Conservation (phyloP, 2,113 vertebrate species). For the Symphodus melops region DNA sequence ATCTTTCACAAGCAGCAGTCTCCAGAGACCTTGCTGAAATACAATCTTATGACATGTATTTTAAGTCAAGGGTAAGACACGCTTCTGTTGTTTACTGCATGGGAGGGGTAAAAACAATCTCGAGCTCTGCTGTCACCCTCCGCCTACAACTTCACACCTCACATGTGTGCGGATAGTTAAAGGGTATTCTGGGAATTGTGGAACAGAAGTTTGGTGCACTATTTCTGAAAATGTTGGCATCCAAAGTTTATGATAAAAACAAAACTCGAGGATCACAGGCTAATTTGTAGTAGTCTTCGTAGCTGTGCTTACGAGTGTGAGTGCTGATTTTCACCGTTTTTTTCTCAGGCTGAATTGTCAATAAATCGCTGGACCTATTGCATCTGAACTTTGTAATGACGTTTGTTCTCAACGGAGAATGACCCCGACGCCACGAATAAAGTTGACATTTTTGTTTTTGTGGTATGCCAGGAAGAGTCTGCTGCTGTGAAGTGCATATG, state of each 20-base stretch:
- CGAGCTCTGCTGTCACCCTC: constrained; percentile 5
- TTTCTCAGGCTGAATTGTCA: too few species aligned
- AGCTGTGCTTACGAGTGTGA: background rate
- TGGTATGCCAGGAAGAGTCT: too few species aligned
- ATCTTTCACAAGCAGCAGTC: background rate
- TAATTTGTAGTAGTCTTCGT: background rate
- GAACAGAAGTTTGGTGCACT: background rate
- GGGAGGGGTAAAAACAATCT: background rate
- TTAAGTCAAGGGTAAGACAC: background rate
- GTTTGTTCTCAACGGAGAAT: too few species aligned
- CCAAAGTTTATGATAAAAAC: background rate
- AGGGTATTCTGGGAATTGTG: constrained; percentile 25
- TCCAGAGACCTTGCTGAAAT: background rate
- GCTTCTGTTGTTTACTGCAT: constrained; percentile 1
- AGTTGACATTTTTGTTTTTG: too few species aligned
- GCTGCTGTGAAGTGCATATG: too few species aligned
- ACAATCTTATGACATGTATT: background rate
- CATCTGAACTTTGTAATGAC: too few species aligned
- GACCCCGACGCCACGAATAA: too few species aligned
- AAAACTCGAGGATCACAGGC: background rate
- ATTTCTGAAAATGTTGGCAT: background rate
- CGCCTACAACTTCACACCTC: constrained; percentile 32
- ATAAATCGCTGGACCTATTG: too few species aligned
- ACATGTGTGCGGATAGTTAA: constrained; percentile 1
- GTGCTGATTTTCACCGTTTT: too few species aligned